Conservation (phyloP, 2,113 vertebrate genomes). For the Centropus unirufus region DNA sequence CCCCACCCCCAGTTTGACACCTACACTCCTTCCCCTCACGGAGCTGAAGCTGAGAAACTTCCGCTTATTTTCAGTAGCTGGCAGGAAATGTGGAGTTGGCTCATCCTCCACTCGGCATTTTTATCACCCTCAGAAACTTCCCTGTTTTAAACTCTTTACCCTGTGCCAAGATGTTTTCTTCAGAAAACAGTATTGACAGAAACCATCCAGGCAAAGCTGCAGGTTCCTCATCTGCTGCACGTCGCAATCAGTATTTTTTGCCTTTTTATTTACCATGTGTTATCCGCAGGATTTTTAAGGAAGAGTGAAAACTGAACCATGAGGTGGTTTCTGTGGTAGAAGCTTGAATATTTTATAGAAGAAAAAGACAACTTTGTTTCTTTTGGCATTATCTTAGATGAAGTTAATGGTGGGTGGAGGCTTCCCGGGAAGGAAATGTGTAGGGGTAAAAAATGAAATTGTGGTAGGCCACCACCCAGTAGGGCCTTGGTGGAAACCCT, state of each 20-base stretch:
- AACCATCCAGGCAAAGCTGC: conserved; percentile 8
- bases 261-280: conserved; percentile 28
- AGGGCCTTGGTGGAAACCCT: conserved; percentile 50
- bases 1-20: neutral
- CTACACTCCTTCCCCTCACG: neutral
- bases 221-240: neutral
- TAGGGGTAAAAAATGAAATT: conserved; percentile 56
- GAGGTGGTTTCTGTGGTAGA: conserved; percentile 57
- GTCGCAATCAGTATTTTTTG: neutral
- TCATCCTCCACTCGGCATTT: neutral
- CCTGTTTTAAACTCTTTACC: conserved; percentile 62
- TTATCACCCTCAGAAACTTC: conserved; percentile 13
- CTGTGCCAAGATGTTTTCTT: conserved; percentile 45
- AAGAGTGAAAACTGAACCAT: conserved; percentile 60
- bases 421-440: conserved; percentile 70
- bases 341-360: conserved; percentile 2
- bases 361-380: conserved; percentile 67
- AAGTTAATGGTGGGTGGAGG: conserved; percentile 74
- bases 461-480: conserved; percentile 32
- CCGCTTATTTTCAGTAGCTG: conserved; percentile 5
- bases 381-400: conserved; percentile 68
- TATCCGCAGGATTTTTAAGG: conserved; percentile 25
- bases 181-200: conserved; percentile 19
- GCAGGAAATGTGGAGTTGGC: conserved; percentile 5
- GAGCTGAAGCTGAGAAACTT: conserved; percentile 23